These are phyloP conservation scores for Tolmerus cingulatus DNA, from an alignment of 2,888 invertebrate species.

Conservation along the genomic window DNA sequence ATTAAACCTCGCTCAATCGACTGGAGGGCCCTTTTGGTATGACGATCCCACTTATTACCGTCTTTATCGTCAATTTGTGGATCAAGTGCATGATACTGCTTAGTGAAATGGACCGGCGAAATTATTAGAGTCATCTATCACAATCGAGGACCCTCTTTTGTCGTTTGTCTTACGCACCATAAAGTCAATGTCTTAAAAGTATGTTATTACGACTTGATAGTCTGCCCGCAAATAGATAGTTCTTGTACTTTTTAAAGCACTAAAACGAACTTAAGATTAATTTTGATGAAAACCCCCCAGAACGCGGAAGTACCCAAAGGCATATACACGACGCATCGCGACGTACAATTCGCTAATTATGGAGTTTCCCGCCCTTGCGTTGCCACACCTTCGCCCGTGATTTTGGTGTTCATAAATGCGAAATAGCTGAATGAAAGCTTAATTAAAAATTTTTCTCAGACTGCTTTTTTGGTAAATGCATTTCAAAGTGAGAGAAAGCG, in stretches of 20 bases:
- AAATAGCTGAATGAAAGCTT: conserved; percentile 17
- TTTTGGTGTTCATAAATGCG: neutral
- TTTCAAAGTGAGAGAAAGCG: neutral
- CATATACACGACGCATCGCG: neutral
- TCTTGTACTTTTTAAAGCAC: neutral
- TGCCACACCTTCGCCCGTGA: neutral
- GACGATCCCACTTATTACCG: neutral
- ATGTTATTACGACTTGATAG: neutral
- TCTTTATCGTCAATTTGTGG: conserved; percentile 3
- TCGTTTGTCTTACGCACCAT: neutral
- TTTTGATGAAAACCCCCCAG: neutral
- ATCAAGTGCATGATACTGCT: neutral
- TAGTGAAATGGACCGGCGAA: neutral
- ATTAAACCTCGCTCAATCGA: conserved; percentile 12
- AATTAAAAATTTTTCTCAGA: neutral
- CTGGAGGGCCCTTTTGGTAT: neutral
- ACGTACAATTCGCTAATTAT: neutral
- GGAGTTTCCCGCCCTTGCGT: neutral
- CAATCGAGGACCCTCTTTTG: neutral
- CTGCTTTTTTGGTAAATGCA: neutral
- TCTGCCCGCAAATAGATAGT: neutral
- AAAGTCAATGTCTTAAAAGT: neutral
- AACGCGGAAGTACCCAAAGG: neutral
- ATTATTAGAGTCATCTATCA: conserved; percentile 20
- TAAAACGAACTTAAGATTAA: neutral